Evolutionary conservation across 2,888 invertebrate genomes (phyloP), one percentile per base, ranked within the genome.

Genomic region (Folsomia manolachei): DNA sequence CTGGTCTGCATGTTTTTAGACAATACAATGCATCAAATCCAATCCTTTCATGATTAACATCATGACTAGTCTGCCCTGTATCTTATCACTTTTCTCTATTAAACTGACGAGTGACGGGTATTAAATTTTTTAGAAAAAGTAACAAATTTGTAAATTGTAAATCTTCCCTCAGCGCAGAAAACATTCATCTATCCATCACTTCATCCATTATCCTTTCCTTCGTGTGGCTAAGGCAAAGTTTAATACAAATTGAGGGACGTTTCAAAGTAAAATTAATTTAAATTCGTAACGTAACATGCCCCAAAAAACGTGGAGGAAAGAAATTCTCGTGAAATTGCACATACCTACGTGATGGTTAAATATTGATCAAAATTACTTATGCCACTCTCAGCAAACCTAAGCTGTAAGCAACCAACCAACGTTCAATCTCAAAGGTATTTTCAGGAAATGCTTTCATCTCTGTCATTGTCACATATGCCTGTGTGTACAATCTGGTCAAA

Each of bases 1-100:
- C 25, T 25, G 24, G 18, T 21, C 56, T 19, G n/a, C 56, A n/a
- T 4, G 14, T 14, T 39, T 39, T 4, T 39, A 63, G 63, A 63
- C 63, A 63, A 63, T 63, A 27, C 27, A n/a, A n/a, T n/a, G n/a
- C n/a, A n/a, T n/a, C n/a, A n/a, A n/a, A n/a, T n/a, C n/a, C n/a
- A n/a, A n/a, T n/a, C n/a, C n/a, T 19, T 26, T 19, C 63, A 63
- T 63, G 27, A 63, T 63, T n/a, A 27, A 63, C 63, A n/a, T 27
- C 63, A 63, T 63, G n/a, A n/a, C n/a, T n/a, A n/a, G n/a, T n/a
- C n/a, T n/a, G n/a, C n/a, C n/a, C n/a, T n/a, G n/a, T n/a, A n/a
- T n/a, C 63, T 63, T 63, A 63, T 63, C 63, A 63, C 27, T 56
- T 56, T 56, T 56, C 56, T 56, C 56, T 56, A 56, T 56, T 56